phyloP scores from a whole-genome alignment of 2,797 vertebrate species.

The Xerus rutilus region DNA sequence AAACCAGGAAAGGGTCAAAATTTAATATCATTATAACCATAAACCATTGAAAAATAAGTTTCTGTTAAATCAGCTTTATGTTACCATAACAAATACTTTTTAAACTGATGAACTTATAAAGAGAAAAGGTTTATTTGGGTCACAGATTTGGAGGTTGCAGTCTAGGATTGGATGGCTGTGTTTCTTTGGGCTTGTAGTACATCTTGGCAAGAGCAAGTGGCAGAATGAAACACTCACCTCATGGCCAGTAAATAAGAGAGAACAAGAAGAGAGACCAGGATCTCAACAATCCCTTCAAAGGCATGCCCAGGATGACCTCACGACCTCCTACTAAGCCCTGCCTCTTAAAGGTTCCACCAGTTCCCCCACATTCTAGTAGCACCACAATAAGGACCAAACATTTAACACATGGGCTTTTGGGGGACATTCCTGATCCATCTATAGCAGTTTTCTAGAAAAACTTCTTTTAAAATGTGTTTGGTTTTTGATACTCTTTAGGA shows the following conservation, averaged over 20 bases:
- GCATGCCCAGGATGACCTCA: too few species aligned
- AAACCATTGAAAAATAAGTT: neutral
- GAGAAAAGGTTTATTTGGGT: neutral
- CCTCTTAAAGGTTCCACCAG: neutral
- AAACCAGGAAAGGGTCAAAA: neutral
- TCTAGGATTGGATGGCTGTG: neutral
- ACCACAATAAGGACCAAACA: neutral
- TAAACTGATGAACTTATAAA: neutral
- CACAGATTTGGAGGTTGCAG: neutral
- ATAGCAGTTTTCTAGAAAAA: accelerated
- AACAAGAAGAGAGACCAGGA: neutral
- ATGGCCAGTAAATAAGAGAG: neutral
- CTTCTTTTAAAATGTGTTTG: neutral
- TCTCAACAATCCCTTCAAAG: neutral
- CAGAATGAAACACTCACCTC: neutral
- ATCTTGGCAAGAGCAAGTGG: neutral
- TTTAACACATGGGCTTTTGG: neutral
- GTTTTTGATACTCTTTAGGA: neutral
- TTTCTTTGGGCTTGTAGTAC: neutral
- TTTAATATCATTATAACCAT: neutral
- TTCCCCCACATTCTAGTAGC: neutral
- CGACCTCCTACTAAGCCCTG: too few species aligned
- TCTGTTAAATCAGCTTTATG: neutral
- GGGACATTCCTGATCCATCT: neutral
- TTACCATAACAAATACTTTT: neutral